phyloP scores from a whole-genome alignment of 2,113 vertebrate genomes.

The Xyrauchen texanus region DNA sequence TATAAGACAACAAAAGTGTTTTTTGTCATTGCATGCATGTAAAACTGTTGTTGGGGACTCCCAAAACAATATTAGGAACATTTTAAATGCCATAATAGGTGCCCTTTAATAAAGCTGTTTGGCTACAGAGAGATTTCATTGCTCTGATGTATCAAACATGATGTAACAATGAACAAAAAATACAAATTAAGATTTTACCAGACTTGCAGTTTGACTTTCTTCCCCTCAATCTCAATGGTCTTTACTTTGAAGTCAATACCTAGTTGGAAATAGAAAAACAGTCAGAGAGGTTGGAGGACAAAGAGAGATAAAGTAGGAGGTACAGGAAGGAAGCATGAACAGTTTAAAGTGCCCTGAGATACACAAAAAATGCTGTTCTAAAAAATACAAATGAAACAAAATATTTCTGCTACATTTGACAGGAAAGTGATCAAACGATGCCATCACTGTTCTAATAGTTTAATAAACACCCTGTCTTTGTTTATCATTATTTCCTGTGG shows the following conservation, averaged over 20 bases:
- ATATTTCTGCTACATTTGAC: background rate
- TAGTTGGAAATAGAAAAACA: conserved; percentile 51
- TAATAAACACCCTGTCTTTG: conserved; percentile 26
- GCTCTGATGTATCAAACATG: background rate
- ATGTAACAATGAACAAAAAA: background rate
- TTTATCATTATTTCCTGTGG: too few relatives aligned
- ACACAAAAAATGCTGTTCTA: background rate
- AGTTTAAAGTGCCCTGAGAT: background rate
- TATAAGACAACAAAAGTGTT: too few relatives aligned
- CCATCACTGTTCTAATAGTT: background rate
- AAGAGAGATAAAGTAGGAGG: background rate
- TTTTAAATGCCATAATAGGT: too few relatives aligned
- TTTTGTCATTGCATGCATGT: too few relatives aligned
- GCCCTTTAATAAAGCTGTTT: background rate
- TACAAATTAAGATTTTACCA: conserved; percentile 77
- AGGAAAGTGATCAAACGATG: conserved; percentile 13
- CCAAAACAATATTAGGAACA: too few relatives aligned
- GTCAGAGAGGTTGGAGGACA: background rate
- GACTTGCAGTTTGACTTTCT: conserved; percentile 94
- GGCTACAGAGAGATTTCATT: background rate
- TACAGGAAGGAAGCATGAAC: conserved; percentile 11
- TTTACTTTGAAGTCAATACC: conserved; percentile 96
- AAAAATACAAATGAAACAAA: conserved; percentile 11
- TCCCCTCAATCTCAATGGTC: conserved; percentile 89
- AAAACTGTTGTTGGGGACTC: too few relatives aligned